phyloP scores from a whole-genome alignment of 2,113 vertebrate genomes.

The Syngnathus typhle region DNA sequence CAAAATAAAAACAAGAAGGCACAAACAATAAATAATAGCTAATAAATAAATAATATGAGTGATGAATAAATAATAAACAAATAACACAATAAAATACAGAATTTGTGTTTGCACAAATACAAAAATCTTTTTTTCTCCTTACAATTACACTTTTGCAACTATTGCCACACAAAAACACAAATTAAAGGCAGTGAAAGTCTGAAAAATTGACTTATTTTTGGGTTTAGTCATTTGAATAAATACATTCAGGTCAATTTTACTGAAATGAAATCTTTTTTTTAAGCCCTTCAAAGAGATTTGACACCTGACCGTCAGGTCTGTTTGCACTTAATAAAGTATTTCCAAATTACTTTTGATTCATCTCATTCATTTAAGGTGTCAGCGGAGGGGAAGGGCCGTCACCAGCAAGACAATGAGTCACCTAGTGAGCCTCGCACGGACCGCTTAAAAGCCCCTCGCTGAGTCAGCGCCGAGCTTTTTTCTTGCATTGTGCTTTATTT shows the following conservation, averaged over 20 bases:
- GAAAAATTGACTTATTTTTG: background rate
- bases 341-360: background rate
- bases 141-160: too few species aligned
- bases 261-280: background rate
- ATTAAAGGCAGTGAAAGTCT: too few species aligned
- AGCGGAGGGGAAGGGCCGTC: background rate
- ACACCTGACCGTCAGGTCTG: background rate
- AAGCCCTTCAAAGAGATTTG: background rate
- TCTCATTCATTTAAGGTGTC: background rate
- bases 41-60: too few species aligned
- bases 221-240: background rate
- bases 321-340: background rate
- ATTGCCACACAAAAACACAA: too few species aligned
- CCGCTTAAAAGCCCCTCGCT: slow-evolving; percentile 4
- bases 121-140: too few species aligned
- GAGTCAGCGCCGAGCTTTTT: slow-evolving; percentile 40
- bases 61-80: too few species aligned
- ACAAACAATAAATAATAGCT: too few species aligned
- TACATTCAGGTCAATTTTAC: background rate
- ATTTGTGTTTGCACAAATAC: too few species aligned
- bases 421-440: slow-evolving; percentile 33
- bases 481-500: slow-evolving; percentile 14
- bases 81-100: too few species aligned
- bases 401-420: slow-evolving; percentile 19
- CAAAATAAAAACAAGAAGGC: too few species aligned